A percentile compares a stretch with the other conserved stretches of the same genome.
Conservation (phyloP, 2,888 invertebrate species). For the Ernsta delagoae region DNA sequence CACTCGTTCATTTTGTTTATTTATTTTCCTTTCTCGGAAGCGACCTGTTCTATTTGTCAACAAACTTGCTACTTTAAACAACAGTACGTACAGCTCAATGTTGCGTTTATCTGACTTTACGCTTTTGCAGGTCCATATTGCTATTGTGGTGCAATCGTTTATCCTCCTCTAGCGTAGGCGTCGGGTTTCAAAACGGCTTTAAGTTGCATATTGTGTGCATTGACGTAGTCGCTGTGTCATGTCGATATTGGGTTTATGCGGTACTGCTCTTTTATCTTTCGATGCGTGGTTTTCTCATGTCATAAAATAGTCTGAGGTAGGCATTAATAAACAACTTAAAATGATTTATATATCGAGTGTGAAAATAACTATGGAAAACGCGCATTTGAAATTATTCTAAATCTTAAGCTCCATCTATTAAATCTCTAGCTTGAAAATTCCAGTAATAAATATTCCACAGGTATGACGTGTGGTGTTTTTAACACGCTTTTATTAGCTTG, state of each 20-base stretch:
- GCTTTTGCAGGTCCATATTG: constrained; percentile 7
- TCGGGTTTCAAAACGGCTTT: constrained; percentile 29
- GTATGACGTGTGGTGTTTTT: too few species aligned
- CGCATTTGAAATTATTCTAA: too few species aligned
- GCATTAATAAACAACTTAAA: too few species aligned
- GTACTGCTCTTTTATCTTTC: constrained; percentile 2
- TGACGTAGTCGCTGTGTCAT: constrained; percentile 19
- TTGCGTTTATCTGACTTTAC: constrained; percentile 2
- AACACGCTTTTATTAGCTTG: too few species aligned
- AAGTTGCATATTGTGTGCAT: constrained; percentile 21
- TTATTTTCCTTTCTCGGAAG: neutral
- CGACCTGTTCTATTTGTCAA: neutral
- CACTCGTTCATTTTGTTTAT: neutral
- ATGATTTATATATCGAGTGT: too few species aligned
- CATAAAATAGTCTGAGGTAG: too few species aligned
- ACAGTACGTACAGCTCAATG: neutral
- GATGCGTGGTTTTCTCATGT: neutral
- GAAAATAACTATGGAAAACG: too few species aligned
- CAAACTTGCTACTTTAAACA: neutral
- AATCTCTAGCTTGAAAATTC: too few species aligned
- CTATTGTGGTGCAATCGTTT: constrained; percentile 27
- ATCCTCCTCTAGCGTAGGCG: constrained; percentile 22
- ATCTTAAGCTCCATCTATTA: too few species aligned
- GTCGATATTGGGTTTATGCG: constrained; percentile 10
- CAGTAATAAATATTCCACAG: too few species aligned